Evolutionary conservation across 2,888 invertebrate species (phyloP).

Genomic region (Clanis bilineata): DNA sequence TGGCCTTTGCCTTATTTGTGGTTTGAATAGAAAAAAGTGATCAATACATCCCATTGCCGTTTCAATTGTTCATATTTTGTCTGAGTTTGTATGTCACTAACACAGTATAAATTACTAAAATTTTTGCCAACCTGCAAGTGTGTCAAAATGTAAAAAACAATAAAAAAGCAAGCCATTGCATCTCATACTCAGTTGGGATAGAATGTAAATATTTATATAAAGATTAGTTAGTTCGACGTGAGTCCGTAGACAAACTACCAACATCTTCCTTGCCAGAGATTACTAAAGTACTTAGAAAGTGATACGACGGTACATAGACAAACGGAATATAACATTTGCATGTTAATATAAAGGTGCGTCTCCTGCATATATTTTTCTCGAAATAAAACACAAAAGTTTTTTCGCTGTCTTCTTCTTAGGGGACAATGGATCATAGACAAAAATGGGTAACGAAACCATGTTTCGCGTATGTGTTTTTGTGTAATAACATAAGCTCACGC

Average conservation of each 20-base stretch:
- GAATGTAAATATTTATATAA: constrained; percentile 42
- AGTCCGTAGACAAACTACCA: constrained; percentile 34
- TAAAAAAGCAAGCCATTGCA: constrained; percentile 35
- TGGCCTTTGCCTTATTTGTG: not conserved
- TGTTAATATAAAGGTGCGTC: no score
- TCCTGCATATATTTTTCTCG: no score
- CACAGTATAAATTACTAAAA: constrained; percentile 15
- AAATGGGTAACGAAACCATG: no score
- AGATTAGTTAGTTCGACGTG: constrained; percentile 42
- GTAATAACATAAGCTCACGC: no score
- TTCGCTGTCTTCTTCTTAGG: no score
- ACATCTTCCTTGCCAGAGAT: constrained; percentile 34
- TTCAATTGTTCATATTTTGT: not conserved
- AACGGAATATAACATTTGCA: constrained; percentile 12
- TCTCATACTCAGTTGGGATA: constrained; percentile 39
- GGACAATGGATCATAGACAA: no score
- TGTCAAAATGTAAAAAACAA: constrained; percentile 44
- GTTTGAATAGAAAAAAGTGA: not conserved
- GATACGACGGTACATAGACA: constrained; percentile 8
- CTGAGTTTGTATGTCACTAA: not conserved
- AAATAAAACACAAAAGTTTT: no score
- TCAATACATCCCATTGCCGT: not conserved
- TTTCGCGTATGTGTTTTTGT: no score
- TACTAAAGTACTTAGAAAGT: constrained; percentile 25
- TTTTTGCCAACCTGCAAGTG: constrained; percentile 59